Conservation (phyloP, 2,888 invertebrate genomes). For the Pycnomerus fuliginosus region DNA sequence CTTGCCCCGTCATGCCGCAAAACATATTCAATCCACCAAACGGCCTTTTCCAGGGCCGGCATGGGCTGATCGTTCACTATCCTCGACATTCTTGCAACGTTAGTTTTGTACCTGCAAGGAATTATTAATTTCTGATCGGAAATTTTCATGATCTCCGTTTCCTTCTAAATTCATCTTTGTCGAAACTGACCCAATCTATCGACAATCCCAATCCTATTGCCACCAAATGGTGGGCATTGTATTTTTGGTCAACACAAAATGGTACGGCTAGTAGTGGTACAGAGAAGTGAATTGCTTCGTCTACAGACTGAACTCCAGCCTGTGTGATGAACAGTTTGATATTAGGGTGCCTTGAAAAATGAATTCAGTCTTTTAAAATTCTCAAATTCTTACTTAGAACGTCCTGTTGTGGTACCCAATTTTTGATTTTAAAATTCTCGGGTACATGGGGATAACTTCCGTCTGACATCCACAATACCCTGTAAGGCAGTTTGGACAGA, state of each 20-base stretch:
- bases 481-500: constrained; percentile 49
- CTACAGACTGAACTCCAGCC: constrained; percentile 38
- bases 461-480: constrained; percentile 53
- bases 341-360: constrained; percentile 32
- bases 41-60: constrained; percentile 33
- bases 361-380: background rate
- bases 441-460: constrained; percentile 40
- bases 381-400: constrained; percentile 40
- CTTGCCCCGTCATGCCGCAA: constrained; percentile 36
- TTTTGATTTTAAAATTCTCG: constrained; percentile 47
- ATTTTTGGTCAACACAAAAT: constrained; percentile 37
- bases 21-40: constrained; percentile 42
- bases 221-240: constrained; percentile 33
- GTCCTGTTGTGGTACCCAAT: constrained; percentile 52
- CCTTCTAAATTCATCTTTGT: constrained; percentile 32
- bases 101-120: constrained; percentile 31
- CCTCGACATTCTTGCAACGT: constrained; percentile 24
- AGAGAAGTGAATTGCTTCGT: constrained; percentile 34
- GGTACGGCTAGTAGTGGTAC: constrained; percentile 41
- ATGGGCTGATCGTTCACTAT: constrained; percentile 35
- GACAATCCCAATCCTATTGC: constrained; percentile 30
- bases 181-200: constrained; percentile 31
- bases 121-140: constrained; percentile 34
- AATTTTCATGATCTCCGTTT: constrained; percentile 34
- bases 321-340: constrained; percentile 39